Base-by-base conservation (phyloP, 2,113 vertebrate species). In the Setophaga petechia region DNA sequence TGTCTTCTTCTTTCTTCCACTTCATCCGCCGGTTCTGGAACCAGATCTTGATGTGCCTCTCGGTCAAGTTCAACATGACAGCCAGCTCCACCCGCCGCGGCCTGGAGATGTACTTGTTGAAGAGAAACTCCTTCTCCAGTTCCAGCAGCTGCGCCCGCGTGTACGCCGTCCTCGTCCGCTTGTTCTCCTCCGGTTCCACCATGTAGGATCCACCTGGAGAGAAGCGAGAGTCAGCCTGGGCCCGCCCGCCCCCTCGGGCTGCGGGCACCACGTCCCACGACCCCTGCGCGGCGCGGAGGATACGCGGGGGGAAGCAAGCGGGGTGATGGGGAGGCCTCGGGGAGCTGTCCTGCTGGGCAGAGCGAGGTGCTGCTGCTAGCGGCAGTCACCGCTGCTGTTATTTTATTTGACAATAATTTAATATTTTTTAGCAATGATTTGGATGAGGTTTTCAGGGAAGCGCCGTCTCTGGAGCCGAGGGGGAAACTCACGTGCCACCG, bases 21-120 rank as follows among this genome's bases (percentile, higher is more conserved):
- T 99, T 99, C 99, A 99, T 99, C 49, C 99, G 98, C 28, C 99
- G 98, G 94, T 99, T 99, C 97, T 99, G 99, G 97, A 99, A 99
- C 99, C 99, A 99, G 69, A 99, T 99, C 96, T 99, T 99, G 95
- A 99, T 99, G 97, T 99, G 99, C 17, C 99, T 97, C 97, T 99
- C 99, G 39, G 99, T 99, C 95, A 99, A 98, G 98, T 99, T 99
- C 84, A 99, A 97, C 96, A 99, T 99, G 72, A 99, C 98, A 3
- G 99, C 99, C 95, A 99, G 97, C 98, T 99, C 99, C 77, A 99
- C 99, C 37, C 99, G 98, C 46, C 99, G 98, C 0, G 99, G 99
- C 92, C 99, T 97, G 12, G 99, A 99, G 97, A 99, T 99, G 97
- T 99, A 99, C 57, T 99, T 99, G 97, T 99, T 99, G 96, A 99